These are phyloP conservation scores for Drosophila kanekoi DNA, from an alignment of 2,888 invertebrate species.

Conservation along the genomic window DNA sequence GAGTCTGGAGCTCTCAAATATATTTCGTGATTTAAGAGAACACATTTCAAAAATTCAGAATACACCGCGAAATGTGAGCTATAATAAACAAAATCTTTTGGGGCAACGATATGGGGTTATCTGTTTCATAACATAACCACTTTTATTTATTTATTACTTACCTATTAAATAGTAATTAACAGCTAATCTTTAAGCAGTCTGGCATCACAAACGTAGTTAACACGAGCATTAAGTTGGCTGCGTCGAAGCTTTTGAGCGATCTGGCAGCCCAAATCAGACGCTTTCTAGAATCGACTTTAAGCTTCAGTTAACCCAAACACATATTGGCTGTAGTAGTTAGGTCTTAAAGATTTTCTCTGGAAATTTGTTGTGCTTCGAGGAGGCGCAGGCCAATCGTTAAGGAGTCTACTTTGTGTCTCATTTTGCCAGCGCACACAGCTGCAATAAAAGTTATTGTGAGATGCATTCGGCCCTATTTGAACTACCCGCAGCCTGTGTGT, in stretches of 20 bases:
- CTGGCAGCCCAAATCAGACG: background rate
- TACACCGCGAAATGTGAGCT: background rate
- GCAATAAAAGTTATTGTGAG: constrained; percentile 2
- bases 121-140: background rate
- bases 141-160: background rate
- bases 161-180: too few species aligned
- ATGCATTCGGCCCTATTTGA: background rate
- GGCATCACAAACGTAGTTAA: background rate
- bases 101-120: too few species aligned
- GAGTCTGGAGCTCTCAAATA: constrained; percentile 7
- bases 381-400: background rate
- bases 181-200: too few species aligned
- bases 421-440: background rate
- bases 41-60: background rate
- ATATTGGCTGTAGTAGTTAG: background rate
- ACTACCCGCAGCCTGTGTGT: background rate
- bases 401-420: constrained; percentile 4
- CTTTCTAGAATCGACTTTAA: too few species aligned
- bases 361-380: background rate
- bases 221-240: background rate
- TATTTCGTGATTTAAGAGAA: constrained; percentile 5
- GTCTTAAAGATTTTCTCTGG: background rate
- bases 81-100: background rate
- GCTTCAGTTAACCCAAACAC: too few species aligned
- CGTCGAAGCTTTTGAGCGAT: background rate